A percentile compares a stretch with the other conserved stretches of the same genome.
Conservation (phyloP, 2,113 vertebrate genomes). For the Raja brachyura region DNA sequence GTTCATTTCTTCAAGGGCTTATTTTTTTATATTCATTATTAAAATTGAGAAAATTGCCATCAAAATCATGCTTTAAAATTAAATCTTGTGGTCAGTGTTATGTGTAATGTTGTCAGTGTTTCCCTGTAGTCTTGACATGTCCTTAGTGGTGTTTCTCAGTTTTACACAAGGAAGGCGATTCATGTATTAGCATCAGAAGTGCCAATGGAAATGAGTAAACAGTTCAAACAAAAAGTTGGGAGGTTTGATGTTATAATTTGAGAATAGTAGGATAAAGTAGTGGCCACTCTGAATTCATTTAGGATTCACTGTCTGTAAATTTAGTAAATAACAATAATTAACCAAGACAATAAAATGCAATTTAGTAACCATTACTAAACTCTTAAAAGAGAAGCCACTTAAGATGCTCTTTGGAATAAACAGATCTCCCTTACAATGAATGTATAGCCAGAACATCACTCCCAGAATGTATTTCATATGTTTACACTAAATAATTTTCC, state of each 20-base stretch:
- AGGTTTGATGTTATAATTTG: not conserved
- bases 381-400: not conserved
- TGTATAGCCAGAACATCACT: not conserved
- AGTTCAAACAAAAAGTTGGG: not conserved
- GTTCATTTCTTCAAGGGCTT: not conserved
- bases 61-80: constrained; percentile 21
- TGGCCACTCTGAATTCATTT: not conserved
- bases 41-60: not conserved
- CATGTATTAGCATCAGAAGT: not conserved
- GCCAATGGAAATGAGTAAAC: not conserved
- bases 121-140: not conserved
- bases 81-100: not conserved
- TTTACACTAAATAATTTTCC: not conserved
- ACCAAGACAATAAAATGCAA: not conserved
- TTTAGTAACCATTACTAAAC: not conserved
- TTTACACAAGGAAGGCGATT: not conserved
- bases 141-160: not conserved
- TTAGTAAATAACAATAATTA: not conserved
- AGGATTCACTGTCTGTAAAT: not conserved
- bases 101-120: not conserved
- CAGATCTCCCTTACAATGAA: not conserved
- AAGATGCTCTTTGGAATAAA: not conserved
- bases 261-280: not conserved
- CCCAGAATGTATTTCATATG: not conserved
- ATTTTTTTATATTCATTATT: constrained; percentile 15